Evolutionary conservation across 1,140 invertebrate species (phyloP).

Genomic region (Eurosta solidaginis): DNA sequence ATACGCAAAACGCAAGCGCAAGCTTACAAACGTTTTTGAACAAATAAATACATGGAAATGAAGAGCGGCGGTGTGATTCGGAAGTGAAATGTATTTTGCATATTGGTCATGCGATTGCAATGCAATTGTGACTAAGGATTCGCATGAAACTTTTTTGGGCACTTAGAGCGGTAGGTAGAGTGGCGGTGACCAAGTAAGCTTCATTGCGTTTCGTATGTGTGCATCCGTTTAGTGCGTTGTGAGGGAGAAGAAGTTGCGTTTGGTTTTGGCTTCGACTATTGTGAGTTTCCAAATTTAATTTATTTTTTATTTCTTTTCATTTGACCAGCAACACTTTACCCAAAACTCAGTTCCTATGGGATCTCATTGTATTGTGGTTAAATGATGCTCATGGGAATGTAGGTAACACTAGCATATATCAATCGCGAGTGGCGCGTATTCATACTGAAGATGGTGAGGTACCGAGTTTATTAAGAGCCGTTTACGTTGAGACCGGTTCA

Average conservation of each 20-base stretch:
- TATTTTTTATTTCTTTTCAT: slow-evolving; percentile 23
- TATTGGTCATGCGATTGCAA: slow-evolving; percentile 37
- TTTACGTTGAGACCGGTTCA: no score
- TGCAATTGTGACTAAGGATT: neutral
- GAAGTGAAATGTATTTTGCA: slow-evolving; percentile 60
- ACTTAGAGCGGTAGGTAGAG: neutral
- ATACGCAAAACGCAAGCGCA: neutral
- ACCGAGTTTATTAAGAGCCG: no score
- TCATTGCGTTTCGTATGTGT: neutral
- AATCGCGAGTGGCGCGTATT: slow-evolving; percentile 33
- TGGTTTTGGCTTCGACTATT: slow-evolving; percentile 18
- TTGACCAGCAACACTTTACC: neutral
- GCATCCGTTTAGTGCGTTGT: neutral
- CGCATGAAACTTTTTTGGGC: neutral
- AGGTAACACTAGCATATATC: slow-evolving; percentile 51
- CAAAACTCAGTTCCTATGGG: neutral
- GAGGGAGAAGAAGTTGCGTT: slow-evolving; percentile 26
- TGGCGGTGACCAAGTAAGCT: neutral
- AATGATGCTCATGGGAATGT: slow-evolving; percentile 53
- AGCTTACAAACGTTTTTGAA: neutral
- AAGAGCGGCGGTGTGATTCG: slow-evolving; percentile 39
- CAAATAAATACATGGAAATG: neutral
- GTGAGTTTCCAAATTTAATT: slow-evolving; percentile 6
- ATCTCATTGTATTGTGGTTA: slow-evolving; percentile 35
- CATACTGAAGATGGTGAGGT: no score